Evolutionary conservation across 2,888 invertebrate genomes (phyloP), one percentile per base, ranked within the genome.

Genomic region (Andricus curvator): DNA sequence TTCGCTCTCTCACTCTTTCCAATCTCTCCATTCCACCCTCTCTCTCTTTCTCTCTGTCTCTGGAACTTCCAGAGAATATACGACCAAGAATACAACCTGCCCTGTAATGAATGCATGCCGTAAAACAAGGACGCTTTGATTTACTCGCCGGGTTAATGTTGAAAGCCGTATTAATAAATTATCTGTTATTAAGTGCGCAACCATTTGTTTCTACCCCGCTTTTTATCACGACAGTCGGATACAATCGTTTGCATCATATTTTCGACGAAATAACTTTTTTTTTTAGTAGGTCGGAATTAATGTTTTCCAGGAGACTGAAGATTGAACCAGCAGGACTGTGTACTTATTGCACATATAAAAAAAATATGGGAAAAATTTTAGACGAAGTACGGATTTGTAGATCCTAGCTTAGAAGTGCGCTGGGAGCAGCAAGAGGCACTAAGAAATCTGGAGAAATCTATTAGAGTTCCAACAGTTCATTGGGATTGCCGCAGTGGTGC

Each of bases 21-120:
- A 13, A 77, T 64, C 81, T 80, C 83, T 29, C 17, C 29, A 51
- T 48, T 25, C 25, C 48, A n/a, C 29, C 29, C 20, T 33, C n/a
- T 48, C 29, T 56, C 33, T 33, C 56, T 33, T 29, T 74, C 70
- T 81, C 70, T 56, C 70, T 51, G 70, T 70, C 70, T 81, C 67
- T 78, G 77, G 70, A 76, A 68, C 64, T 62, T 37, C 17, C 37
- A 37, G 37, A 83, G 88, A 91, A 92, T 92, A 92, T 92, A 92
- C 90, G 92, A 91, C 90, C 90, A 88, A 90, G 62, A 62, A 85
- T 89, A 88, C 90, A 90, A 90, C 89, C 90, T 91, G 89, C 88
- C 88, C 86, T 85, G 90, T 92, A 92, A 92, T 92, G 91, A 92
- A 92, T 91, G 91, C 91, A 90, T 86, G 90, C 91, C 90, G 89